Conservation (phyloP, 2,797 vertebrate species). For the Myotis daubentonii region DNA sequence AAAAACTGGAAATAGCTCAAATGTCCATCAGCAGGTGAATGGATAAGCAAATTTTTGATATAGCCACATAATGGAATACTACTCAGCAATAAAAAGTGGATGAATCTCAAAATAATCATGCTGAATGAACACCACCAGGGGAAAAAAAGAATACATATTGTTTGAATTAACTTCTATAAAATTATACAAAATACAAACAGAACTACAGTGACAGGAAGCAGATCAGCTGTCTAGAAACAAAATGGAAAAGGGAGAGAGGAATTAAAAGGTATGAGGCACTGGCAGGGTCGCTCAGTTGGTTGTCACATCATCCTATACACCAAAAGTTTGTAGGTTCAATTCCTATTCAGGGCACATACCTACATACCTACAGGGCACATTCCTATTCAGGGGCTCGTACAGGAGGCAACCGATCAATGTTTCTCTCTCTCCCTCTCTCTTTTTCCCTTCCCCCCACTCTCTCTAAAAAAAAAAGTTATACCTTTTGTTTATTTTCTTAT, state of each 20-base stretch:
- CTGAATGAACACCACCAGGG: neutral
- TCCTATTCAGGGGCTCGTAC: no score
- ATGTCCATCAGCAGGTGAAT: neutral
- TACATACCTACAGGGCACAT: no score
- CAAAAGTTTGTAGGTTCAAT: no score
- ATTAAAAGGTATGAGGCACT: neutral
- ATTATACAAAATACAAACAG: neutral
- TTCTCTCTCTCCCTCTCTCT: no score
- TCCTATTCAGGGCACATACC: no score
- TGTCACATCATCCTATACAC: no score
- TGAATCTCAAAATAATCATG: slow-evolving; percentile 20
- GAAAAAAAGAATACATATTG: neutral
- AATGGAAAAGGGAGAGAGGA: neutral
- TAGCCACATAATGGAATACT: neutral
- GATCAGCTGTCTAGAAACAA: neutral
- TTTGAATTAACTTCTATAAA: neutral
- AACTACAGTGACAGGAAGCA: neutral
- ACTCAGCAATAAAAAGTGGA: neutral
- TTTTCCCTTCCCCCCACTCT: no score
- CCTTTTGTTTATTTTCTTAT: neutral
- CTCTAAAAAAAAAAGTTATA: neutral
- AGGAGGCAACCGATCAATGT: no score
- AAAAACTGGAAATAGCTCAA: neutral
- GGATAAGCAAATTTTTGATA: neutral
- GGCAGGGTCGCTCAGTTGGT: no score